Percentiles rank a stretch among this genome's conserved stretches.
Evolutionary conservation across 2,888 invertebrate species (phyloP).

Genomic region (Epirrhoe alternata): DNA sequence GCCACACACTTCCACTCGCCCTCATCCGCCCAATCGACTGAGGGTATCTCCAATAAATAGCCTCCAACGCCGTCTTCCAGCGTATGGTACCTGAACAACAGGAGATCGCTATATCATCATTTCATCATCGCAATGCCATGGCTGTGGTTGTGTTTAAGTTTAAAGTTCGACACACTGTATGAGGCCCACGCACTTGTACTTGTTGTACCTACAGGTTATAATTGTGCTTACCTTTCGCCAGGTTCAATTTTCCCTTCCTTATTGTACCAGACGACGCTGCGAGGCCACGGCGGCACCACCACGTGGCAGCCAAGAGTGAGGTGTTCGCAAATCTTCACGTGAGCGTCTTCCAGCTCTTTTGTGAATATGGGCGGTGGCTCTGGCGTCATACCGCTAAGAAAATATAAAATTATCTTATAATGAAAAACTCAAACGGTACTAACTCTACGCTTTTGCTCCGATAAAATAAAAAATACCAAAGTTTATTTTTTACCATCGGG

Average conservation of each 20-base stretch:
- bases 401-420: neutral
- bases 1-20: constrained; percentile 97
- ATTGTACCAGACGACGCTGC: constrained; percentile 92
- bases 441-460: too few relatives aligned
- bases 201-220: too few relatives aligned
- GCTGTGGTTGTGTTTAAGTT: too few relatives aligned
- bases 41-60: constrained; percentile 90
- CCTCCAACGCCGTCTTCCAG: constrained; percentile 94
- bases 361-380: constrained; percentile 92
- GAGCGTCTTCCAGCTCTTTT: constrained; percentile 89
- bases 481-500: too few relatives aligned
- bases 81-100: constrained; percentile 84
- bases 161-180: too few relatives aligned
- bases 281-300: constrained; percentile 94
- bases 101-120: neutral
- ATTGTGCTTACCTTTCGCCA: constrained; percentile 79
- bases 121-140: too few relatives aligned
- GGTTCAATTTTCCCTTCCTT: constrained; percentile 91
- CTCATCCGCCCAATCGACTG: constrained; percentile 92
- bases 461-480: too few relatives aligned
- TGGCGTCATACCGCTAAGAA: constrained; percentile 71
- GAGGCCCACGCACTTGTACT: too few relatives aligned
- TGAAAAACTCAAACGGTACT: too few relatives aligned
- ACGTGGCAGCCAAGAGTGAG: constrained; percentile 91
- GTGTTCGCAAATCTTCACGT: constrained; percentile 91